Conservation (phyloP, 2,888 invertebrate species). For the Drosophila heteroneura region DNA sequence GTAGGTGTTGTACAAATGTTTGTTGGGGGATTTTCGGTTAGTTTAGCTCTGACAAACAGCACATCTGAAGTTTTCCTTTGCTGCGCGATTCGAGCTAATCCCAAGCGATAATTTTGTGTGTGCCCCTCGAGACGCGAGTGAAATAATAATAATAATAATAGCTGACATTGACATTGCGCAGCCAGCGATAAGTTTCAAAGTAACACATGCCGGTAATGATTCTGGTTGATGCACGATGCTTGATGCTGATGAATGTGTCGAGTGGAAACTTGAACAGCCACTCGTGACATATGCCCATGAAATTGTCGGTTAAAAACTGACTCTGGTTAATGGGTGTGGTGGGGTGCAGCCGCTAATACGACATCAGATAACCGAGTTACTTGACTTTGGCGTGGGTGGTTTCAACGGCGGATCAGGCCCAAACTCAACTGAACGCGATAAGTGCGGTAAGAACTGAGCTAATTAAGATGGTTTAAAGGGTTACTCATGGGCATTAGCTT, state of each 20-base stretch:
- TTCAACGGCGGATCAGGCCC: constrained; percentile 10
- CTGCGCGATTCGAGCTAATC: constrained; percentile 70
- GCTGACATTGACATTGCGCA: constrained; percentile 78
- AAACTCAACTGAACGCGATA: constrained; percentile 26
- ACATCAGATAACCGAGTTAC: constrained; percentile 41
- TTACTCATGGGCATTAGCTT: constrained; percentile 14
- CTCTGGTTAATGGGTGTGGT: constrained; percentile 19
- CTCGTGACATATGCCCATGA: constrained; percentile 51
- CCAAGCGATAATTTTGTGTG: constrained; percentile 66
- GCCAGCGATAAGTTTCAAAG: constrained; percentile 71
- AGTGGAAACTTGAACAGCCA: constrained; percentile 45
- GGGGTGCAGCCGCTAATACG: constrained; percentile 22
- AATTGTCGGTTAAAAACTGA: constrained; percentile 29
- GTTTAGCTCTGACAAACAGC: constrained; percentile 51
- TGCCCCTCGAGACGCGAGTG: constrained; percentile 56
- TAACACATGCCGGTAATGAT: constrained; percentile 77
- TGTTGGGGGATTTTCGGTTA: constrained; percentile 56
- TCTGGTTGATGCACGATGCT: constrained; percentile 35
- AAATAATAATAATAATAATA: constrained; percentile 72
- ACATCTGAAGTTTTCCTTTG: constrained; percentile 61
- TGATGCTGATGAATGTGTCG: constrained; percentile 69
- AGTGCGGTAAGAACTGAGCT: constrained; percentile 8
- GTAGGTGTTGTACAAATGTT: constrained; percentile 78
- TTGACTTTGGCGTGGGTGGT: constrained; percentile 24
- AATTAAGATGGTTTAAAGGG: constrained; percentile 8